Evolutionary conservation across 37 sponge, comb jelly and placozoan genomes (phyloP), one percentile per base, ranked within the genome.

Genomic region (Haliclona indistincta): DNA sequence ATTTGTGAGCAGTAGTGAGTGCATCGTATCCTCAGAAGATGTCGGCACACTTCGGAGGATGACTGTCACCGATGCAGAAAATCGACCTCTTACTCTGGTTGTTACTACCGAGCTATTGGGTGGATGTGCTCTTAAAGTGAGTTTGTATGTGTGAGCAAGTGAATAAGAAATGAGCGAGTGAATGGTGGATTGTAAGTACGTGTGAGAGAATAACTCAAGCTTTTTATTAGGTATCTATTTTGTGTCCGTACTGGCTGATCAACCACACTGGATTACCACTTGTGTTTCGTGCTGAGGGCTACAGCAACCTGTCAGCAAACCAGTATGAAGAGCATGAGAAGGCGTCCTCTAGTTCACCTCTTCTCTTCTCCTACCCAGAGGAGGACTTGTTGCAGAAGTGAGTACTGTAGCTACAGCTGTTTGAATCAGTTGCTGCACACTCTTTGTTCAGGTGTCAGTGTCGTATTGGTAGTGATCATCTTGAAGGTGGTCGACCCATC

Each of bases 191-290:
- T 49, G 53, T 49, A 17, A 17, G 68, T 67, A 10, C 36, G 68
- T 38, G 41, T 67, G 68, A 37, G 20, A 17, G 68, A 37, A 23
- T 41, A 38, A 37, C 17, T 67, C 28, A n/a, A 26, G 10, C 22
- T 60, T 17, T 75, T 34, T 0, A 11, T 37, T 67, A 93, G 89
- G 81, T 96, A 2, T 39, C 64, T 45, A 83, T 96, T 33, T 70
- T 69, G 15, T 89, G 94, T 79, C 56, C 75, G 32, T 96, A 78
- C 62, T 96, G 96, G 96, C 54, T 96, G 61, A 63, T 88, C 54
- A 96, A 96, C 54, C 54, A 62, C 29, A 93, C 93, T 23, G 87
- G 94, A 2, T 64, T 96, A 0, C 96, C 96, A 1, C 89, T 96
- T 39, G 77, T 96, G 20, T 93, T 96, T 68, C 73, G 62, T 3